These are phyloP conservation scores for Gallinago undulata DNA, from an alignment of 2,113 vertebrate genomes.

Conservation along the genomic window DNA sequence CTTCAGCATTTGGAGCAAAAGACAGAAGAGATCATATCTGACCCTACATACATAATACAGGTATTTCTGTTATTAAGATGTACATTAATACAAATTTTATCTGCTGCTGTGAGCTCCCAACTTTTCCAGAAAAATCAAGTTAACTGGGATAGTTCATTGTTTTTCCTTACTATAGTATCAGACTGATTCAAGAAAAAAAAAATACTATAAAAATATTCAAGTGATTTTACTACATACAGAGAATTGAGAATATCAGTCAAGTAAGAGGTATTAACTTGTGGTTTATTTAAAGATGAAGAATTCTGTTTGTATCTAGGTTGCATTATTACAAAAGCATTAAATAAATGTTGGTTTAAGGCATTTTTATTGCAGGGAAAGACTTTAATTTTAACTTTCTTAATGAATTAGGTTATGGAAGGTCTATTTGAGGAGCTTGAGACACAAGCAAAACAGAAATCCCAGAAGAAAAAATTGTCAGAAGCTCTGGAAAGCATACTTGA, in stretches of 20 bases:
- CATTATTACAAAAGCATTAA: neutral
- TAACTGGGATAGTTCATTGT: neutral
- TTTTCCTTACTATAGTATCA: neutral
- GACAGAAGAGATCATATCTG: constrained; percentile 87
- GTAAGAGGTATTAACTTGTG: neutral
- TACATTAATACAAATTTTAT: neutral
- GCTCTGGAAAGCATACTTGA: constrained; percentile 80
- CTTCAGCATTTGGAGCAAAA: constrained; percentile 78
- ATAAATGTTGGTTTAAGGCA: neutral
- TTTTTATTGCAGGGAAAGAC: neutral
- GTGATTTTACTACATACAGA: neutral
- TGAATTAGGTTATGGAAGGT: constrained; percentile 76
- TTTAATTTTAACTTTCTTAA: neutral
- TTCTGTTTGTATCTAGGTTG: neutral
- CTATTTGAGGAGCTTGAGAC: constrained; percentile 75
- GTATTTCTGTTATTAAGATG: constrained; percentile 61
- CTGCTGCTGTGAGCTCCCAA: neutral
- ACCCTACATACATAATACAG: constrained; percentile 81
- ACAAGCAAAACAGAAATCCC: constrained; percentile 64
- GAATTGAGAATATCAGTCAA: neutral
- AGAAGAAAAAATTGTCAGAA: constrained; percentile 69
- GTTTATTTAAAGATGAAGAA: neutral
- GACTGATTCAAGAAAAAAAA: too few species aligned
- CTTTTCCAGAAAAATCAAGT: neutral
- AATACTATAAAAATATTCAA: neutral